phyloP scores from a whole-genome alignment of 1,140 invertebrate genomes.

The Oscheius sp. region DNA sequence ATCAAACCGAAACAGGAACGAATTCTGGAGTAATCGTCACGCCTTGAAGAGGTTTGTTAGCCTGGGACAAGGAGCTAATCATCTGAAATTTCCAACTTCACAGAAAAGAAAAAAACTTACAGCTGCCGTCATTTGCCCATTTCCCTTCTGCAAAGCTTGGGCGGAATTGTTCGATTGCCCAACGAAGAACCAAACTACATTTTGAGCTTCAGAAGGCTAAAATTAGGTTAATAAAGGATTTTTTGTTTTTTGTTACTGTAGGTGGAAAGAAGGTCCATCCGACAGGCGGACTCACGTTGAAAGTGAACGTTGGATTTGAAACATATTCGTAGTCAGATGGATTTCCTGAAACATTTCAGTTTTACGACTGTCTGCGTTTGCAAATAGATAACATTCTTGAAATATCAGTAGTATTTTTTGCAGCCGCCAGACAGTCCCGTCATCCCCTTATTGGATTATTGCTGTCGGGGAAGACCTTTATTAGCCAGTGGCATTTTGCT shows the following conservation, averaged over 20 bases:
- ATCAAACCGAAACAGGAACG: not conserved
- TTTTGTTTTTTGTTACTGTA: not conserved
- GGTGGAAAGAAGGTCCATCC: not conserved
- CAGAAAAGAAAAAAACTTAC: not conserved
- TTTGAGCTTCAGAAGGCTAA: not conserved
- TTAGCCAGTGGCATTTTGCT: too few relatives aligned
- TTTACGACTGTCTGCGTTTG: too few relatives aligned
- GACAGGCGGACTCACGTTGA: constrained; percentile 3
- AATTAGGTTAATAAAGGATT: not conserved
- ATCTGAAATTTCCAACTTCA: not conserved
- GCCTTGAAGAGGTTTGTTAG: not conserved
- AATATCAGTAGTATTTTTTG: too few relatives aligned
- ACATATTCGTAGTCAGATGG: not conserved
- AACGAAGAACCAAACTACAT: not conserved
- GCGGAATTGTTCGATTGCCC: not conserved
- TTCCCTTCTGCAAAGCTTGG: not conserved
- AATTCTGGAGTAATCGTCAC: not conserved
- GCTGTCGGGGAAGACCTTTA: too few relatives aligned
- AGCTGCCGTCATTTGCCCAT: not conserved
- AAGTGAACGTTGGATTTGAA: not conserved
- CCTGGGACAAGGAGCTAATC: not conserved
- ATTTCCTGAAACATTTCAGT: not conserved
- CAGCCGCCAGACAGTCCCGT: too few relatives aligned
- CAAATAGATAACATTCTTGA: too few relatives aligned
- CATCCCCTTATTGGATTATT: too few relatives aligned